Conservation (phyloP, 2,888 invertebrate species). For the Notodromas monacha region DNA sequence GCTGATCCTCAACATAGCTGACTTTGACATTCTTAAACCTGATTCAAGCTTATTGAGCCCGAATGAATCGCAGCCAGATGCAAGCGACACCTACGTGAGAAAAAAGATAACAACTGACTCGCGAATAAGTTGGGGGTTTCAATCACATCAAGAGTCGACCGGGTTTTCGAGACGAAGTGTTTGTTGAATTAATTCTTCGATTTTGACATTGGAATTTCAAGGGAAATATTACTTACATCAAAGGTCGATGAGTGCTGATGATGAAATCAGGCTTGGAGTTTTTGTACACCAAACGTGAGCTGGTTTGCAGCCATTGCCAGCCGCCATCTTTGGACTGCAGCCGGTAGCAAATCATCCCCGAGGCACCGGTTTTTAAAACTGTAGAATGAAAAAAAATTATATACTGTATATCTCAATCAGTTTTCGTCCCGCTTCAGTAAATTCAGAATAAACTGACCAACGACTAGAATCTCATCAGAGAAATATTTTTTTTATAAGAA, state of each 20-base stretch:
- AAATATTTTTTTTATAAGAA: no score
- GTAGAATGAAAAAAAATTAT: conserved; percentile 14
- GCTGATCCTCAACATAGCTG: no score
- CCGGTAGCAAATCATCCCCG: conserved; percentile 93
- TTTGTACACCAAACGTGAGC: conserved; percentile 84
- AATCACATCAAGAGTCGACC: neutral
- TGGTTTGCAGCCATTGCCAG: conserved; percentile 95
- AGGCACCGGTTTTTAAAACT: conserved; percentile 96
- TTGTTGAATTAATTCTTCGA: no score
- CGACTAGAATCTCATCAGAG: no score
- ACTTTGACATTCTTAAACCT: no score
- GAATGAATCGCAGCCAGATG: no score
- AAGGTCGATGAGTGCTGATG: conserved; percentile 84
- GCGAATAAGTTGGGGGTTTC: conserved; percentile 5
- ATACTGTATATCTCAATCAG: neutral
- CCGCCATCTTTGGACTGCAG: conserved; percentile 72
- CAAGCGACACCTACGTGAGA: no score
- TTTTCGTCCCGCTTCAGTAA: conserved; percentile 6
- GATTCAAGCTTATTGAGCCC: no score
- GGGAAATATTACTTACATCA: conserved; percentile 43
- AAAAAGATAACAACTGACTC: no score
- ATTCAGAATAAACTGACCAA: no score
- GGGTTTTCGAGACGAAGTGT: conserved; percentile 10
- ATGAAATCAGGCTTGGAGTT: conserved; percentile 98
- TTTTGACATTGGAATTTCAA: no score